A percentile compares a stretch with the other conserved stretches of the same genome.
phyloP scores from a whole-genome alignment of 2,888 invertebrate species.

The Oscheius sp. region DNA sequence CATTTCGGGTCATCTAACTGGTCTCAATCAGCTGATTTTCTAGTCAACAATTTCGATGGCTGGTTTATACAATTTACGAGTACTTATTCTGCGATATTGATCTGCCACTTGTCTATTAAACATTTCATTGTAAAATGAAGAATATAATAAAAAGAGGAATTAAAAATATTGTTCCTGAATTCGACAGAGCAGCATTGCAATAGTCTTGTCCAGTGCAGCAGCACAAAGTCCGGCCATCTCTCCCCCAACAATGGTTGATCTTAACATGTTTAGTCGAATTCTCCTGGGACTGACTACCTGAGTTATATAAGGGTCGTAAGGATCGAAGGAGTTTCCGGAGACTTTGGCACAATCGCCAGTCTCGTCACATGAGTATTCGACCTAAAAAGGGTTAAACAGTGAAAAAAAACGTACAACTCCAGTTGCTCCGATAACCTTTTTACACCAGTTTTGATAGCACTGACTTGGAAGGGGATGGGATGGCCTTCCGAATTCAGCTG shows the following conservation, averaged over 20 bases:
- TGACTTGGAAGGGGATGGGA: neutral
- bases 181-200: neutral
- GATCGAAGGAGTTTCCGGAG: conserved; percentile 2
- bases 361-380: conserved; percentile 13
- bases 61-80: conserved; percentile 17
- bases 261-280: too few relatives aligned
- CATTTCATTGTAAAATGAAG: neutral
- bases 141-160: neutral
- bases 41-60: conserved; percentile 2
- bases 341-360: conserved; percentile 19
- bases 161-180: neutral
- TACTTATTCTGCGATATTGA: conserved; percentile 4
- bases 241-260: conserved; percentile 1
- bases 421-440: conserved; percentile 2
- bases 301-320: conserved; percentile 14
- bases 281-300: neutral
- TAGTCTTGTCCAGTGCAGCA: conserved; percentile 17
- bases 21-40: conserved; percentile 10
- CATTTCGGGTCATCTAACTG: neutral
- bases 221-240: neutral
- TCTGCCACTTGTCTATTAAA: neutral
- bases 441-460: conserved; percentile 26
- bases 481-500: neutral
- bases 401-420: neutral
- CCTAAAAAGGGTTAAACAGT: neutral